These are phyloP conservation scores for Mus minutoides DNA, from an alignment of 2,797 vertebrate species.

Conservation along the genomic window DNA sequence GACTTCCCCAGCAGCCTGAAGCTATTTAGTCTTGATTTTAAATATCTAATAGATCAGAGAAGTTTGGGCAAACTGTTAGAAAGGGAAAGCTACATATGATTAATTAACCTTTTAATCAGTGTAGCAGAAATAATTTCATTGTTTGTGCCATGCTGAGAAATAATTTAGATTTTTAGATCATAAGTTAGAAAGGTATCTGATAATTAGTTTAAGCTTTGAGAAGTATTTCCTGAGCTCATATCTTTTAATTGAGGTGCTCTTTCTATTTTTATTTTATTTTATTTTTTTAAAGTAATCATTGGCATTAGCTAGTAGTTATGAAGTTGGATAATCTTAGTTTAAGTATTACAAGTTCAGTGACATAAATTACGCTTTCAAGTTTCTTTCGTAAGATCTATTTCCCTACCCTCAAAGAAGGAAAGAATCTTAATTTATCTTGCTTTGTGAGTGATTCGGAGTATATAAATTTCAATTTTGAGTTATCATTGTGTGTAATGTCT, in stretches of 20 bases:
- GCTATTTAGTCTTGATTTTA: conserved; percentile 6
- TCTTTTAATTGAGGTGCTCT: conserved; percentile 50
- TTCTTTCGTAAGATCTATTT: not conserved
- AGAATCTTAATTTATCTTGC: conserved; percentile 37
- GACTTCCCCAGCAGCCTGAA: conserved; percentile 27
- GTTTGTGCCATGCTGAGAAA: conserved; percentile 48
- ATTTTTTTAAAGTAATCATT: conserved; percentile 33
- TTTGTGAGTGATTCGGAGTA: conserved; percentile 43
- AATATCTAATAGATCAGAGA: conserved; percentile 41
- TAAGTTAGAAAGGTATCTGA: not conserved
- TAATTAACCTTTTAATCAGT: conserved; percentile 37
- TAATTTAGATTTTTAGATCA: conserved; percentile 32
- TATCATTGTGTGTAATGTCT: conserved; percentile 52
- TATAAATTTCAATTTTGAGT: conserved; percentile 63
- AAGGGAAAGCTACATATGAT: conserved; percentile 31
- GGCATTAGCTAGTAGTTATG: conserved; percentile 1
- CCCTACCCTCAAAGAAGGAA: not conserved
- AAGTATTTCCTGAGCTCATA: conserved; percentile 36
- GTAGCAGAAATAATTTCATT: conserved; percentile 45
- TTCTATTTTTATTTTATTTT: not conserved
- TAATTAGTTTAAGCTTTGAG: conserved; percentile 30
- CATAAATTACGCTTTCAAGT: not conserved
- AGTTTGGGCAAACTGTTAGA: conserved; percentile 15
- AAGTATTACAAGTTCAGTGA: not conserved
- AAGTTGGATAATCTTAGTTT: conserved; percentile 49